phyloP scores from a whole-genome alignment of 2,888 invertebrate genomes.

The Gari tellinella region DNA sequence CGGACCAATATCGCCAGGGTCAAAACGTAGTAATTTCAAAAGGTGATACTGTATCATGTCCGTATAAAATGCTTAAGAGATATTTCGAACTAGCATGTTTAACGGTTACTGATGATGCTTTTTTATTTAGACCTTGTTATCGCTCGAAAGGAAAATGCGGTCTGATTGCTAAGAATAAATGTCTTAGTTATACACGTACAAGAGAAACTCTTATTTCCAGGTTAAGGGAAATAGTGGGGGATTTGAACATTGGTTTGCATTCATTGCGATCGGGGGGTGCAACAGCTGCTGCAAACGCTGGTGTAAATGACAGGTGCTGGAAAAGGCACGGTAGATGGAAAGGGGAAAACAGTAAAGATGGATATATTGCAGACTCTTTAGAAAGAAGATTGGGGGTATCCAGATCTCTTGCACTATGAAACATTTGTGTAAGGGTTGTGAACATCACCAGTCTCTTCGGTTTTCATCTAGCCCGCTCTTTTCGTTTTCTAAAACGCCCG shows the following conservation, averaged over 20 bases:
- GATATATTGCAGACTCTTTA: slow-evolving; percentile 7
- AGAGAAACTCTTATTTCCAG: slow-evolving; percentile 12
- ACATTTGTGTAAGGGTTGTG: too few species aligned
- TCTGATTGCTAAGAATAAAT: slow-evolving; percentile 46
- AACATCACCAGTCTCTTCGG: neutral
- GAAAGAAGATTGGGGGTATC: slow-evolving; percentile 8
- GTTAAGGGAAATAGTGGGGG: slow-evolving; percentile 1
- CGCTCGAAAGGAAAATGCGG: slow-evolving; percentile 26
- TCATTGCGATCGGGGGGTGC: slow-evolving; percentile 24
- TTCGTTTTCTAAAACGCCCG: slow-evolving; percentile 2
- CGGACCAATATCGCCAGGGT: slow-evolving; percentile 50
- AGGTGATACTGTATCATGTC: slow-evolving; percentile 51
- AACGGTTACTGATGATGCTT: slow-evolving; percentile 1
- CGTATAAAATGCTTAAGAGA: slow-evolving; percentile 36
- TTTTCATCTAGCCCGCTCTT: neutral
- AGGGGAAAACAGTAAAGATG: slow-evolving; percentile 10
- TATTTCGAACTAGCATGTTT: slow-evolving; percentile 22
- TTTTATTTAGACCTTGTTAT: slow-evolving; percentile 48
- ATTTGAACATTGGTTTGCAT: slow-evolving; percentile 37
- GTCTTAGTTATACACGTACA: slow-evolving; percentile 29
- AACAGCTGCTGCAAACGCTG: slow-evolving; percentile 25
- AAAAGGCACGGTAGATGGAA: slow-evolving; percentile 36
- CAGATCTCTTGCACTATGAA: too few species aligned
- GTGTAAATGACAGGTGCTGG: slow-evolving; percentile 20
- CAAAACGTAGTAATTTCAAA: slow-evolving; percentile 44